A percentile compares a stretch with the other conserved stretches of the same genome.
Conservation (phyloP, 2,797 vertebrate species). For the Xenops minutus region DNA sequence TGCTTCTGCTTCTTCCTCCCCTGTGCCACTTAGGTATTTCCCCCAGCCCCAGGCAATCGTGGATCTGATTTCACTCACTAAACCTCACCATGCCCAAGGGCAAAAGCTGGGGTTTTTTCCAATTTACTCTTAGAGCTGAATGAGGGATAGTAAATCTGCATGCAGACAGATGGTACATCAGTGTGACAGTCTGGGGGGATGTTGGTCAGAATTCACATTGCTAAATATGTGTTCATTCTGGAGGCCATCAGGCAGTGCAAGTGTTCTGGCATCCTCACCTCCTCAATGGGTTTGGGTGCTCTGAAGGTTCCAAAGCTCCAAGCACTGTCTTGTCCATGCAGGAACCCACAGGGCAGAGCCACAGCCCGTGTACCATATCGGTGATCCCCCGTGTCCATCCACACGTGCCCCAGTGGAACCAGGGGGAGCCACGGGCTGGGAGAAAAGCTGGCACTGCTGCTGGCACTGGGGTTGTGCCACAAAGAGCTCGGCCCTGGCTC, state of each 20-base stretch:
- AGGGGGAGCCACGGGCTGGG: neutral
- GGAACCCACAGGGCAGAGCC: neutral
- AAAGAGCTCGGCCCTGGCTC: neutral
- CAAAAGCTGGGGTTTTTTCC: neutral
- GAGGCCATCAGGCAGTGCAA: neutral
- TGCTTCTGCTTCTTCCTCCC: neutral
- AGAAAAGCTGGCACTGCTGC: neutral
- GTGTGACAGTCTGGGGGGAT: neutral
- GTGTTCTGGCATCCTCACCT: neutral
- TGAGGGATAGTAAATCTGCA: neutral
- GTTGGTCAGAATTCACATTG: neutral
- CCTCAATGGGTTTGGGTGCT: accelerated
- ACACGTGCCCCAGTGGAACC: neutral
- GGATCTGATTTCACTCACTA: neutral
- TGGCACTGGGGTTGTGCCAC: neutral
- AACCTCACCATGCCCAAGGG: neutral
- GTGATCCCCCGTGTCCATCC: neutral
- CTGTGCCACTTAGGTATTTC: neutral
- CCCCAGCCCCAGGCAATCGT: neutral
- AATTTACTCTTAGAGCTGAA: neutral
- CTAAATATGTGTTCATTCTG: neutral
- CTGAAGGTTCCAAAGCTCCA: neutral
- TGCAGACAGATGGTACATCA: neutral
- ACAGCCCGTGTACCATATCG: no score
- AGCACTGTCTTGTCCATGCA: neutral